Conservation (phyloP, 2,888 invertebrate genomes). For the Acrobasis consociella region DNA sequence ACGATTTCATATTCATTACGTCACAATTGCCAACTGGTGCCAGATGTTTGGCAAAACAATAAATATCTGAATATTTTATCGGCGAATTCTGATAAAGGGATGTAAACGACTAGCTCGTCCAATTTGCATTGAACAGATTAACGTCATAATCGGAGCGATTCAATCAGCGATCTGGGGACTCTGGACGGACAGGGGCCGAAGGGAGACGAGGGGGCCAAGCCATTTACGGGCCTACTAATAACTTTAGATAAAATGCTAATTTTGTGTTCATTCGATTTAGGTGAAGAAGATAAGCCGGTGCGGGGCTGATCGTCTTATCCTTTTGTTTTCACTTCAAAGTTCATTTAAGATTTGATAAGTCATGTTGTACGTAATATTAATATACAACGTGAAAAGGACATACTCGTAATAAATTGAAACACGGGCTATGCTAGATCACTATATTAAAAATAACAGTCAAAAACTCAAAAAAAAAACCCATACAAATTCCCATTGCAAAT, state of each 20-base stretch:
- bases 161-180: constrained; percentile 75
- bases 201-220: constrained; percentile 39
- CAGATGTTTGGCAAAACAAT: constrained; percentile 61
- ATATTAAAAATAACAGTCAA: too few relatives aligned
- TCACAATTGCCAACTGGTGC: constrained; percentile 25
- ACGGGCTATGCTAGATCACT: too few relatives aligned
- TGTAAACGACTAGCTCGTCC: constrained; percentile 79
- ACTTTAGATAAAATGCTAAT: constrained; percentile 80
- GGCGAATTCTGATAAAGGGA: constrained; percentile 75
- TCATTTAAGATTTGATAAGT: constrained; percentile 7
- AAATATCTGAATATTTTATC: constrained; percentile 77
- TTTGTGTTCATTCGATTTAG: constrained; percentile 81
- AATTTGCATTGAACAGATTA: constrained; percentile 83
- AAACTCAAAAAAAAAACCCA: too few relatives aligned
- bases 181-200: constrained; percentile 49
- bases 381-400: too few relatives aligned
- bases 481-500: too few relatives aligned
- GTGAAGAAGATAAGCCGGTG: constrained; percentile 57
- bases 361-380: neutral
- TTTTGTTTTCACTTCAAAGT: constrained; percentile 15
- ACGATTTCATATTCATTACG: constrained; percentile 28
- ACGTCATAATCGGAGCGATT: constrained; percentile 81
- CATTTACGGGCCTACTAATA: constrained; percentile 73
- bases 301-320: constrained; percentile 28
- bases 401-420: too few relatives aligned